Evolutionary conservation across 2,888 invertebrate species (phyloP), one percentile per base, ranked within the genome.

Genomic region (Hemicrepidius hirtus): DNA sequence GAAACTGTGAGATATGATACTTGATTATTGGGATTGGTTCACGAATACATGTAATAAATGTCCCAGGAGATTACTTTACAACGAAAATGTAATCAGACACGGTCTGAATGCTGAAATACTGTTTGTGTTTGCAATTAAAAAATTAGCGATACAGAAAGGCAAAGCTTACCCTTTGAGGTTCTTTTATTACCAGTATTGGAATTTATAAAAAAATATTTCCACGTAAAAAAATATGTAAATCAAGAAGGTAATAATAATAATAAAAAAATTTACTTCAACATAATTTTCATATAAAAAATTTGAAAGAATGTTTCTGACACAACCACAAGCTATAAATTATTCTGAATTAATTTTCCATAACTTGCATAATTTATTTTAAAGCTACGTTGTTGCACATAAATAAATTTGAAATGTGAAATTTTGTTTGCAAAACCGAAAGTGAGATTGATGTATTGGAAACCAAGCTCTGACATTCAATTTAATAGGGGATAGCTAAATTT

Each of bases 401-500:
- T 16, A 44, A 44, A 9, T 44, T 44, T 18, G 4, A 24, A 46
- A 4, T 46, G 46, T 10, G 16, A 5, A 24, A 24, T 49, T 20
- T 24, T 49, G 24, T 21, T 12, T 20, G 24, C n/a, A 5, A 13
- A 32, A 32, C n/a, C 24, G 0, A 24, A 32, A 53, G 13, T n/a
- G n/a, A 53, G 28, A 53, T 28, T 53, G 53, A 24, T 57, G 37
- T 18, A 18, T 6, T 9, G 20, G 18, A 5, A 13, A 32, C 20
- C 57, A n/a, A 35, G 13, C 20, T 12, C 13, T 4, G 18, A 20
- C 37, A 37, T 16, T n/a, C 57, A 40, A 20, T 37, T 57, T 18
- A 57, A 37, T 37, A 37, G 35, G 35, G 13, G 28, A 20, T 55
- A 55, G 32, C 28, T 20, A 40, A 37, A 57, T 57, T 57, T 57